Conservation (phyloP, 2,797 vertebrate species). For the Amniataba percoides region DNA sequence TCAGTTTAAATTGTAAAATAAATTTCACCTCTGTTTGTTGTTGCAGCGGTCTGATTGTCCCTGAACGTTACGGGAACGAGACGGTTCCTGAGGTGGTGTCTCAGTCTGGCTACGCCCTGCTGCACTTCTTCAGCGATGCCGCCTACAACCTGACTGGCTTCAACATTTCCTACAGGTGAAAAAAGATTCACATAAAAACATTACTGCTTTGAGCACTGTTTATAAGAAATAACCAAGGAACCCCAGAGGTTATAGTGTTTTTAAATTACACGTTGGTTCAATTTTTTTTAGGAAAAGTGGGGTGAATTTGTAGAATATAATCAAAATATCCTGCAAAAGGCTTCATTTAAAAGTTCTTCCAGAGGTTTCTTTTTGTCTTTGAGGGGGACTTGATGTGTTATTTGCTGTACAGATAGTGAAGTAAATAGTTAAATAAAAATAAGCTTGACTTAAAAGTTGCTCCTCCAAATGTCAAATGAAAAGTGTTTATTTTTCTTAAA, state of each 20-base stretch:
- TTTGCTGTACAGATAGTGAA: too few relatives aligned
- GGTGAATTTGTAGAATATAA: not conserved
- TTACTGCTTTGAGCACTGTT: not conserved
- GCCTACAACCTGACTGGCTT: constrained; percentile 99
- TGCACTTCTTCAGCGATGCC: constrained; percentile 99
- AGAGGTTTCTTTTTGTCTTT: too few relatives aligned
- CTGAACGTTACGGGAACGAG: constrained; percentile 93
- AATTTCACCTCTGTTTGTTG: rapidly evolving
- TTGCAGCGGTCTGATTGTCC: constrained; percentile 94
- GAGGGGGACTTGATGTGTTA: too few relatives aligned
- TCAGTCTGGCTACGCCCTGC: constrained; percentile 91
- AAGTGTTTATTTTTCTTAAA: not conserved
- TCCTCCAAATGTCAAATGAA: not conserved
- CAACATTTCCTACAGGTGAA: constrained; percentile 97
- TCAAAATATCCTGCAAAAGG: not conserved
- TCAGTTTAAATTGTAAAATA: too few relatives aligned
- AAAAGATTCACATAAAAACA: not conserved
- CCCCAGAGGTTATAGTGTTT: too few relatives aligned
- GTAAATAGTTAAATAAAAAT: too few relatives aligned
- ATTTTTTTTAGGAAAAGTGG: not conserved
- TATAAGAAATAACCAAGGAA: not conserved
- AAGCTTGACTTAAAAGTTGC: too few relatives aligned
- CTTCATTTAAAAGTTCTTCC: not conserved
- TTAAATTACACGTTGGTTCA: not conserved
- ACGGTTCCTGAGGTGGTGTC: constrained; percentile 94